phyloP scores from a whole-genome alignment of 2,797 vertebrate species.

The Salmo trutta region DNA sequence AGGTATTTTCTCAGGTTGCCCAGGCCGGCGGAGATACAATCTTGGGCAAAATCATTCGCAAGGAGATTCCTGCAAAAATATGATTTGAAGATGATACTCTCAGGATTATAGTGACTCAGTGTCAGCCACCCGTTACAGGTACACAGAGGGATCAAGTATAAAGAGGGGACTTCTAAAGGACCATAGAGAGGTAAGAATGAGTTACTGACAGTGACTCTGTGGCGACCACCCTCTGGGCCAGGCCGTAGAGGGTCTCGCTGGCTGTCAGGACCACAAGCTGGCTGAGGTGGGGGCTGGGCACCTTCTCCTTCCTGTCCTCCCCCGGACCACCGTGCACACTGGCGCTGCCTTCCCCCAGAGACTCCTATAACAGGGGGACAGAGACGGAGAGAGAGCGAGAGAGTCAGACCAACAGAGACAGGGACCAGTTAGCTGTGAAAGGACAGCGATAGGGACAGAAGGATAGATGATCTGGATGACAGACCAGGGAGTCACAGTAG shows the following conservation, averaged over 20 bases:
- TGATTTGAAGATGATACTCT: no score
- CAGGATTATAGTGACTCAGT: no score
- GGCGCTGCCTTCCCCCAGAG: slow-evolving; percentile 74
- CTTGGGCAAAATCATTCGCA: no score
- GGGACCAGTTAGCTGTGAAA: not conserved
- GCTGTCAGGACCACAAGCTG: slow-evolving; percentile 90
- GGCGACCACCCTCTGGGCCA: slow-evolving; percentile 94
- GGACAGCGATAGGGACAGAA: not conserved
- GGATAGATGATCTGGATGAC: no score
- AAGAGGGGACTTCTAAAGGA: not conserved
- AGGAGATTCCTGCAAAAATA: no score
- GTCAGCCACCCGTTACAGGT: no score
- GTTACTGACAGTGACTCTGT: slow-evolving; percentile 86
- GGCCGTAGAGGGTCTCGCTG: slow-evolving; percentile 85
- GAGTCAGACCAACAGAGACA: not conserved
- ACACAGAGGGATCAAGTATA: no score
- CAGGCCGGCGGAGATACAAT: no score
- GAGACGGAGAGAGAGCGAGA: slow-evolving; percentile 21
- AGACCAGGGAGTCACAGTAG: no score
- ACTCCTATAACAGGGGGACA: slow-evolving; percentile 76
- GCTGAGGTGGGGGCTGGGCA: slow-evolving; percentile 95
- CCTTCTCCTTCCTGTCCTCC: slow-evolving; percentile 97
- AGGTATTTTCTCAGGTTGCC: no score
- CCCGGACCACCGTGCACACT: slow-evolving; percentile 77
- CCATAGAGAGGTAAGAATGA: not conserved